Evolutionary conservation across 2,113 vertebrate genomes (phyloP).

Genomic region (Malurus alboscapulatus): DNA sequence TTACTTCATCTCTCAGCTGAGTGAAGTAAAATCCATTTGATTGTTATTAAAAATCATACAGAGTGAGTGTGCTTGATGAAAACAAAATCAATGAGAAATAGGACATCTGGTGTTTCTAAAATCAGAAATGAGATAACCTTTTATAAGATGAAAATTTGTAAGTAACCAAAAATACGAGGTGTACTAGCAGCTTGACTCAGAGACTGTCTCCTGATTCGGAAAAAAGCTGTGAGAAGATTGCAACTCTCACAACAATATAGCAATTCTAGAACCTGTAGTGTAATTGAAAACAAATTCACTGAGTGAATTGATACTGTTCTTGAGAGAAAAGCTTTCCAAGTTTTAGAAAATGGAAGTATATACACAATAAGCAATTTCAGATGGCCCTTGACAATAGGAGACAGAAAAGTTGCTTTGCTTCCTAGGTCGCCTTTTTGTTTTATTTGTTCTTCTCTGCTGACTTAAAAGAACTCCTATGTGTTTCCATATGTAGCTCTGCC

Average conservation of each 20-base stretch:
- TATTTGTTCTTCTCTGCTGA: not conserved
- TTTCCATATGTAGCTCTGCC: not conserved
- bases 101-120: not conserved
- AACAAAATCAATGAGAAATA: not conserved
- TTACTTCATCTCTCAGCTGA: not conserved
- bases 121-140: not conserved
- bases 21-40: no score
- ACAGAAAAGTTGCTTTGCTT: not conserved
- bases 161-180: not conserved
- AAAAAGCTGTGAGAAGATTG: not conserved
- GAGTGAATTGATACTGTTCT: not conserved
- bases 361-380: not conserved
- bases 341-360: not conserved
- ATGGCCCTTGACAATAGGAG: not conserved
- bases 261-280: not conserved
- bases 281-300: not conserved
- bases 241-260: not conserved
- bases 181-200: not conserved
- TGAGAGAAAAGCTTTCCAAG: not conserved
- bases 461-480: not conserved
- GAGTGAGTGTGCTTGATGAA: not conserved
- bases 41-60: no score
- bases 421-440: not conserved
- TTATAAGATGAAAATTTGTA: not conserved
- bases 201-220: not conserved